Percentiles rank a stretch among this genome's conserved stretches.
phyloP scores from a whole-genome alignment of 2,888 invertebrate species.

The Chymomyza caudatula region DNA sequence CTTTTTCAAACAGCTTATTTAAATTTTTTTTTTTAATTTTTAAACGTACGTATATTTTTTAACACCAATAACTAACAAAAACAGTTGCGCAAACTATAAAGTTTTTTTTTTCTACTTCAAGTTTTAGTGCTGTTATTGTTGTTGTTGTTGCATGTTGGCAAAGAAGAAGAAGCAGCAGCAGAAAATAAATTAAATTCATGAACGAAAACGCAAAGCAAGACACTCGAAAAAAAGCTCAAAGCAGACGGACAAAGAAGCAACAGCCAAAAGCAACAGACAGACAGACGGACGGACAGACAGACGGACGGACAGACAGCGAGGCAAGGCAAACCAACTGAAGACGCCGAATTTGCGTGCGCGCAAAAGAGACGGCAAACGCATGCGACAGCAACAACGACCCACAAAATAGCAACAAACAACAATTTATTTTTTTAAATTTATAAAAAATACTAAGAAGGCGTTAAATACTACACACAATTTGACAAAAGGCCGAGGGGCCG shows the following conservation, averaged over 20 bases:
- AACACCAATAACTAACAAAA: not conserved
- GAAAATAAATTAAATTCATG: slow-evolving; percentile 62
- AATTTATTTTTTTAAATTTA: no score
- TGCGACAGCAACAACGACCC: slow-evolving; percentile 38
- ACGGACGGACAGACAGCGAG: slow-evolving; percentile 14
- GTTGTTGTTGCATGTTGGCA: slow-evolving; percentile 19
- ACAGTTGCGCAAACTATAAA: slow-evolving; percentile 42
- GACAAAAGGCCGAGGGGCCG: slow-evolving; percentile 23
- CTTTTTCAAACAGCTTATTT: no score
- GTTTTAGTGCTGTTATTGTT: slow-evolving; percentile 21
- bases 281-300: not conserved
- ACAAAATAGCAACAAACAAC: slow-evolving; percentile 22
- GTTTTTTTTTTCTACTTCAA: slow-evolving; percentile 14
- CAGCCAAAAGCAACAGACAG: slow-evolving; percentile 3
- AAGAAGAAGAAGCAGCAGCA: not conserved
- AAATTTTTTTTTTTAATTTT: not conserved
- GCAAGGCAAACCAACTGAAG: slow-evolving; percentile 17
- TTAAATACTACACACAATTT: slow-evolving; percentile 4
- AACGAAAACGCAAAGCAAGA: slow-evolving; percentile 59
- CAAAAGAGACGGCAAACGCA: slow-evolving; percentile 57
- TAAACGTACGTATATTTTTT: not conserved
- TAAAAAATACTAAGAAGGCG: not conserved
- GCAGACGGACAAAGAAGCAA: slow-evolving; percentile 57
- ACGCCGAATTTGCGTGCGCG: slow-evolving; percentile 44
- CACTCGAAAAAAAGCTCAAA: slow-evolving; percentile 49